Conservation (phyloP, 2,797 vertebrate species). For the Sebastes cheni region DNA sequence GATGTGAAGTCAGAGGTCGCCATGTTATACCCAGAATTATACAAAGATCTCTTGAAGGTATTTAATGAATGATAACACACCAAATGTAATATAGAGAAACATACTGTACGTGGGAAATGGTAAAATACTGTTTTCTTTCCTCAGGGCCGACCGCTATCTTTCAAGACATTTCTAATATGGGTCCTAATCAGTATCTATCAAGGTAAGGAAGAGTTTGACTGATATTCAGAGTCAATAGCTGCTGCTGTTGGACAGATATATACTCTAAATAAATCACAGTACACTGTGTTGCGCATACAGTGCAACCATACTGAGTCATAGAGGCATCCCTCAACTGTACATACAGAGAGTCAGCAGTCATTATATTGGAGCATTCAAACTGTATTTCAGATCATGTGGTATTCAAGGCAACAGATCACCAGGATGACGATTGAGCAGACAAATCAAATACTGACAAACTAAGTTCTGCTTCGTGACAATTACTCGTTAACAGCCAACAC, state of each 20-base stretch:
- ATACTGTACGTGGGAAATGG: too few relatives aligned
- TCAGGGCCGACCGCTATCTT: constrained; percentile 95
- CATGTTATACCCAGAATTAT: constrained; percentile 98
- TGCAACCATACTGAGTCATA: not conserved
- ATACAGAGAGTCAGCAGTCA: not conserved
- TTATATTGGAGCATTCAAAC: not conserved
- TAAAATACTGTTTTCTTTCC: constrained; percentile 1
- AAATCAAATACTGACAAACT: not conserved
- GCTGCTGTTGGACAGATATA: not conserved
- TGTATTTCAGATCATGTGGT: not conserved
- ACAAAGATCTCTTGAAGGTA: constrained; percentile 99
- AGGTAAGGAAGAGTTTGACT: constrained; percentile 83
- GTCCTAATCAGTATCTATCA: constrained; percentile 99
- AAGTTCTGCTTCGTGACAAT: too few relatives aligned
- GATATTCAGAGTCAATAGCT: not conserved
- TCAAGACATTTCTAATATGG: constrained; percentile 98
- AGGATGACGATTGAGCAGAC: not conserved
- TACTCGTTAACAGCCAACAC: too few relatives aligned
- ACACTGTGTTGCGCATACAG: not conserved
- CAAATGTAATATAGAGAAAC: not conserved
- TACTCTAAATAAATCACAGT: not conserved
- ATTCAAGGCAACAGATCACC: not conserved
- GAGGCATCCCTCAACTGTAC: not conserved
- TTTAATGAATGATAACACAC: not conserved
- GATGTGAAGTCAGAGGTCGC: constrained; percentile 98